Evolutionary conservation across 2,888 invertebrate genomes (phyloP).

Genomic region (Cephalotes varians): DNA sequence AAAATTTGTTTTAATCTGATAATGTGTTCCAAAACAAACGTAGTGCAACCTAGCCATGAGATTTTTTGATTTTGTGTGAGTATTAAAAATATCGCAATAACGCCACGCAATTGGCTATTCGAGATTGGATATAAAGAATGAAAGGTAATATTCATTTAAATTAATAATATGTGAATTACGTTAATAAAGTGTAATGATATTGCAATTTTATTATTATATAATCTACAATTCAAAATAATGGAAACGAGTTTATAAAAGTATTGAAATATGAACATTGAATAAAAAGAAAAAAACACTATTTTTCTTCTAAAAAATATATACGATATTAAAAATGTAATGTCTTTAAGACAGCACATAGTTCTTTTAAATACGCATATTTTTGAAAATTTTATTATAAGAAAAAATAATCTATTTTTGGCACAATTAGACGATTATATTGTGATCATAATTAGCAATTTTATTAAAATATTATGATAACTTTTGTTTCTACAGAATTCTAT

Average conservation of each 20-base stretch:
- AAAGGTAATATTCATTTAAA: neutral
- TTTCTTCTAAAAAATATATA: neutral
- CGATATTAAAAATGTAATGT: neutral
- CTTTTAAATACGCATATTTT: neutral
- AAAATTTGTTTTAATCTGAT: neutral
- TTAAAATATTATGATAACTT: constrained; percentile 24
- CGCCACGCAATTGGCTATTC: neutral
- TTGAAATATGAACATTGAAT: too few relatives aligned
- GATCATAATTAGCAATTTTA: constrained; percentile 4
- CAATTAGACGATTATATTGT: neutral
- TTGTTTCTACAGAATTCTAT: constrained; percentile 6
- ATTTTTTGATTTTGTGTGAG: neutral
- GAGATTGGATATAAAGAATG: neutral
- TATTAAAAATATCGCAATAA: neutral
- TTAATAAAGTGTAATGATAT: neutral
- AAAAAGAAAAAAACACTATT: neutral
- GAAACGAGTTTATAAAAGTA: neutral
- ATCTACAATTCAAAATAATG: neutral
- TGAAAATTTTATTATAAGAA: neutral
- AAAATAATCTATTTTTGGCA: neutral
- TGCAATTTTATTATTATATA: neutral
- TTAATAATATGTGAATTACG: neutral
- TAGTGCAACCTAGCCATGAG: neutral
- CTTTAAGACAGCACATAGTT: neutral
- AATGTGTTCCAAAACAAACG: neutral